phyloP scores from a whole-genome alignment of 2,113 vertebrate genomes.

The Mungos mungo region DNA sequence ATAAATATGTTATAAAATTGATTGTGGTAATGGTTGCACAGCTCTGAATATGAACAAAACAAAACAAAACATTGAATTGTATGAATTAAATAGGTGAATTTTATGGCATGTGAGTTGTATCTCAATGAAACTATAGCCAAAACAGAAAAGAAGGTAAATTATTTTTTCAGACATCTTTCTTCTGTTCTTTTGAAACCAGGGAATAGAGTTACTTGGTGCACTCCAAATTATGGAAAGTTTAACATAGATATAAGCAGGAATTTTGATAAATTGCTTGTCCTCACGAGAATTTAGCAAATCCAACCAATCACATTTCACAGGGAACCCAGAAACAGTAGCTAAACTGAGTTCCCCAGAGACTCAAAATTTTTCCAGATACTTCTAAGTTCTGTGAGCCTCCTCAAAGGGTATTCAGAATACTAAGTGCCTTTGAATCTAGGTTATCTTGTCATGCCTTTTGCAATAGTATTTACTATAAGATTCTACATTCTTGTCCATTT shows the following conservation, averaged over 20 bases:
- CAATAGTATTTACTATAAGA: neutral
- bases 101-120: neutral
- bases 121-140: neutral
- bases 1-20: neutral
- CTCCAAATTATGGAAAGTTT: neutral
- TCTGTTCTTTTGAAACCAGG: neutral
- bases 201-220: neutral
- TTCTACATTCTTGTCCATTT: neutral
- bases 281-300: neutral
- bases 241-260: neutral
- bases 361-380: neutral
- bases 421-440: neutral
- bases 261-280: neutral
- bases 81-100: neutral
- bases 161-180: neutral
- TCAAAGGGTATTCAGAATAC: neutral
- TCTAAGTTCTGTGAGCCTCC: neutral
- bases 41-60: neutral
- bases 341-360: neutral
- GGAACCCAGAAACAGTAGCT: neutral
- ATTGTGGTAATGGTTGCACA: neutral
- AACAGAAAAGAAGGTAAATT: neutral
- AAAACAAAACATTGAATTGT: neutral
- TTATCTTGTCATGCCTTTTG: neutral
- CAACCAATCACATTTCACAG: neutral